Evolutionary conservation across 2,888 invertebrate species (phyloP).

Genomic region (Melieria omissa): DNA sequence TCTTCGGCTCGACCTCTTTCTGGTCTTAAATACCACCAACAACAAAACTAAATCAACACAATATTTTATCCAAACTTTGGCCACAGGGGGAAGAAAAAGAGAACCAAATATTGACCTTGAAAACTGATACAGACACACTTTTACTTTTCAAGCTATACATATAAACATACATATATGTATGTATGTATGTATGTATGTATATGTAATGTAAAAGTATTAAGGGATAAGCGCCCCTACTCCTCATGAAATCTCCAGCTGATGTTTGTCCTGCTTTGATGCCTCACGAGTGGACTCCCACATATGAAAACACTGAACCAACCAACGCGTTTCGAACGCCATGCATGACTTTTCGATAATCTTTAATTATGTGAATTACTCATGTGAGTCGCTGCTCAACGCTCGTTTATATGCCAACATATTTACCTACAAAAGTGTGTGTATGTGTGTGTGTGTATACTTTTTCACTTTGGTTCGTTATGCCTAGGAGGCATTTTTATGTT

Average conservation of each 20-base stretch:
- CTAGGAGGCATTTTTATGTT: no score
- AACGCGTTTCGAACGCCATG: constrained; percentile 35
- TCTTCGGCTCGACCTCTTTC: no score
- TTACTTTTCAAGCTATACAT: constrained; percentile 17
- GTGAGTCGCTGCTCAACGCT: constrained; percentile 19
- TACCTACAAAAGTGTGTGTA: neutral
- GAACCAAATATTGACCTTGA: neutral
- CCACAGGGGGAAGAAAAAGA: neutral
- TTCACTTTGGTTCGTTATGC: no score
- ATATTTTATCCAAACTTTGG: no score
- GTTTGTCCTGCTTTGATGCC: neutral
- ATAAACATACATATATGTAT: neutral
- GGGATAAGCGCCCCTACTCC: neutral
- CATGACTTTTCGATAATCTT: constrained; percentile 44
- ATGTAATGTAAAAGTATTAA: neutral
- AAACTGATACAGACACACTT: constrained; percentile 9
- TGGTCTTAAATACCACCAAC: no score
- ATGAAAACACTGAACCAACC: neutral
- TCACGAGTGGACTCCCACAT: neutral
- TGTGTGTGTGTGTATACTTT: neutral
- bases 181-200: neutral
- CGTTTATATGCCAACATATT: neutral
- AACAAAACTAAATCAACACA: no score
- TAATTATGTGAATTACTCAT: constrained; percentile 43
- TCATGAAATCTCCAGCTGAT: constrained; percentile 1